phyloP scores from a whole-genome alignment of 2,888 invertebrate species.

The Neoitamus cyanurus region DNA sequence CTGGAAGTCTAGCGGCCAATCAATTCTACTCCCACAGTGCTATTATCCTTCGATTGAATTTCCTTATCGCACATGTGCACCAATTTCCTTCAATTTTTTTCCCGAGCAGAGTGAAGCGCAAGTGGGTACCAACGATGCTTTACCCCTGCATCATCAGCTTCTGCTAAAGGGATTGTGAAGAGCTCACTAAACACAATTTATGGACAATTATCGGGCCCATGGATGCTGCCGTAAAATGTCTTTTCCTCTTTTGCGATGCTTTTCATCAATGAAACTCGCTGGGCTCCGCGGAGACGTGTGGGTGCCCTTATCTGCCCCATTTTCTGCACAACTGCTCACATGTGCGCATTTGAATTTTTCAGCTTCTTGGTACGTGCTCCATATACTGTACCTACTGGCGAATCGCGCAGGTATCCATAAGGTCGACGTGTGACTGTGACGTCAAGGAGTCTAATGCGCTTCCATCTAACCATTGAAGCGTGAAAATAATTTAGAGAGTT shows the following conservation, averaged over 20 bases:
- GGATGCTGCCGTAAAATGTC: neutral
- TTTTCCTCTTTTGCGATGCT: neutral
- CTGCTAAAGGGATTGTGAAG: neutral
- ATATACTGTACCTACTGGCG: neutral
- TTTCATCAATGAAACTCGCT: neutral
- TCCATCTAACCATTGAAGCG: neutral
- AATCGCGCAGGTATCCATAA: neutral
- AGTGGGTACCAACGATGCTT: neutral
- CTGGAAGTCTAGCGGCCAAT: neutral
- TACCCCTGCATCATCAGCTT: neutral
- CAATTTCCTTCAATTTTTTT: neutral
- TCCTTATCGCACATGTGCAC: constrained; percentile 45
- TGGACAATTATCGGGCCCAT: constrained; percentile 10
- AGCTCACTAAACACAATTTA: constrained; percentile 30
- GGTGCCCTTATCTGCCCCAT: constrained; percentile 5
- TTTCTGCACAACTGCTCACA: constrained; percentile 23
- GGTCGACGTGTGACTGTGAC: neutral
- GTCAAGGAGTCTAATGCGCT: neutral
- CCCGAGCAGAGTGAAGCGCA: neutral
- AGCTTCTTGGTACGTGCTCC: neutral
- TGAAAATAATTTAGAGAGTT: neutral
- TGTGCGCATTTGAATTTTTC: neutral
- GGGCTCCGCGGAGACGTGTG: neutral
- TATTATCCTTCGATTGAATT: constrained; percentile 34
- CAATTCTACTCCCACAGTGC: constrained; percentile 16